Evolutionary conservation across 2,888 invertebrate species (phyloP).

Genomic region (Amphipyra tragopoginis): DNA sequence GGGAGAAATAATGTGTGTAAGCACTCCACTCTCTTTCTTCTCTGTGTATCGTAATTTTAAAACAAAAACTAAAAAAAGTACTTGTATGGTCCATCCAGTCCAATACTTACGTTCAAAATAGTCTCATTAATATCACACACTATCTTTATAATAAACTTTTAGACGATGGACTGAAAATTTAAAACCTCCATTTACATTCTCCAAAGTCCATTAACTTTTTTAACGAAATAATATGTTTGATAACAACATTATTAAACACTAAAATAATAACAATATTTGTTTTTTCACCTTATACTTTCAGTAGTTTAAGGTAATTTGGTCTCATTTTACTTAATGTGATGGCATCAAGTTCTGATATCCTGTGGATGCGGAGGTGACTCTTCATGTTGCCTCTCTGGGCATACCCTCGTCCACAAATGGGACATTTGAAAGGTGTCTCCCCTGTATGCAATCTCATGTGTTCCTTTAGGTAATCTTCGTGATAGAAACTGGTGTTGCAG

Average conservation of each 20-base stretch:
- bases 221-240: conserved; percentile 34
- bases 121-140: no score
- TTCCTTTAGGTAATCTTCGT: conserved; percentile 83
- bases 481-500: conserved; percentile 82
- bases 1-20: no score
- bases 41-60: no score
- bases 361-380: conserved; percentile 83
- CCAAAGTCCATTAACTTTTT: conserved; percentile 1
- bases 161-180: no score
- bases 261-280: not conserved
- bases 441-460: conserved; percentile 87
- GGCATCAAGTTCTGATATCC: conserved; percentile 79
- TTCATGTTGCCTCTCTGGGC: conserved; percentile 87
- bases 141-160: no score
- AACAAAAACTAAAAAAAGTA: no score
- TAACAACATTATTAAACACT: conserved; percentile 14
- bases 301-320: conserved; percentile 81
- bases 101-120: no score
- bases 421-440: conserved; percentile 87
- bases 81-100: no score
- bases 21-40: no score
- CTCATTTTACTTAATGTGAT: conserved; percentile 76
- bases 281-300: conserved; percentile 66
- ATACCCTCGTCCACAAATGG: conserved; percentile 84
- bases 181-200: not conserved